Conservation (phyloP, 2,113 vertebrate species). For the Lycaon pictus region DNA sequence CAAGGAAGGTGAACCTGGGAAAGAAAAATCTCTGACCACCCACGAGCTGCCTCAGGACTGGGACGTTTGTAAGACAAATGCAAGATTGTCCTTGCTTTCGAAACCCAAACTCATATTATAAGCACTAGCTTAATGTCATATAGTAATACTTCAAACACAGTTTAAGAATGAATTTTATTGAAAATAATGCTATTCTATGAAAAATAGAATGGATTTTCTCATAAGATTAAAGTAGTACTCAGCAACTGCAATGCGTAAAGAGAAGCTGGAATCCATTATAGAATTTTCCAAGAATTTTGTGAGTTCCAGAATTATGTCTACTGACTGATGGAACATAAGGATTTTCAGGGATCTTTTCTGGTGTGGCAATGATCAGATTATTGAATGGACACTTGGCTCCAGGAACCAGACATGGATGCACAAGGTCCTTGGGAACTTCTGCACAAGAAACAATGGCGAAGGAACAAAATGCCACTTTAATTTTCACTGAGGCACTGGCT, state of each 20-base stretch:
- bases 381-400: fast-evolving
- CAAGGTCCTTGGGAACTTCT: not conserved
- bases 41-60: fast-evolving
- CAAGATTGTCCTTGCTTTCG: too few relatives aligned
- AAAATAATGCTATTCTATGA: not conserved
- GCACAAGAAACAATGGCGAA: not conserved
- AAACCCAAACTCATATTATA: not conserved
- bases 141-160: not conserved
- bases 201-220: not conserved
- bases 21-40: not conserved
- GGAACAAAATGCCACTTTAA: not conserved
- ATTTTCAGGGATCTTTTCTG: not conserved
- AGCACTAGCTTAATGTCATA: not conserved
- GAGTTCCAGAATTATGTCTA: not conserved
- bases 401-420: fast-evolving
- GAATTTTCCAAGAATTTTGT: not conserved
- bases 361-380: not conserved
- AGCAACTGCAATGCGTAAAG: not conserved
- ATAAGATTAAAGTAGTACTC: not conserved
- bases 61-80: too few relatives aligned
- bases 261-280: not conserved
- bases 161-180: not conserved
- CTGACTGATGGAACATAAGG: not conserved
- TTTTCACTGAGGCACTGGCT: too few relatives aligned
- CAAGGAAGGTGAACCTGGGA: fast-evolving